Conservation (phyloP, 2,797 vertebrate species). For the Sebastes oblongus region DNA sequence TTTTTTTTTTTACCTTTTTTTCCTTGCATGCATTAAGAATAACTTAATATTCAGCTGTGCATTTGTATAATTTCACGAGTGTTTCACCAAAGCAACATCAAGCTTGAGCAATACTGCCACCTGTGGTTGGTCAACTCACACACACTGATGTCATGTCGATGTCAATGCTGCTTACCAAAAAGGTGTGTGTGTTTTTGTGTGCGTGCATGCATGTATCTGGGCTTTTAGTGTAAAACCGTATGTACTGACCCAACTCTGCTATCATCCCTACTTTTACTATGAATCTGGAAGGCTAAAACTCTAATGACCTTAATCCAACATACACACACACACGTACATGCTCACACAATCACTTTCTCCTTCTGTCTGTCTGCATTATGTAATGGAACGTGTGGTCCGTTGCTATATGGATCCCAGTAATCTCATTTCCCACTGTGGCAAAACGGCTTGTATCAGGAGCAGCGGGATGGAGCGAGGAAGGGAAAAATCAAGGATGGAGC, state of each 20-base stretch:
- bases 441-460: constrained; percentile 48
- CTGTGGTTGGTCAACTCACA: constrained; percentile 6
- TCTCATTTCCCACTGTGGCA: constrained; percentile 63
- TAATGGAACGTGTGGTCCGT: constrained; percentile 50
- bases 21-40: background rate
- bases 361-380: constrained; percentile 50
- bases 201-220: background rate
- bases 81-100: background rate
- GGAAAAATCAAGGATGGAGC: constrained; percentile 14
- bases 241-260: constrained; percentile 27
- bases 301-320: constrained; percentile 70
- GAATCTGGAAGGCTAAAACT: constrained; percentile 43
- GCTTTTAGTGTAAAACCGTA: constrained; percentile 6
- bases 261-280: constrained; percentile 29
- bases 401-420: constrained; percentile 60
- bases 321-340: constrained; percentile 14
- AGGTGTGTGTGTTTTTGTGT: background rate
- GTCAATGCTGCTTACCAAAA: background rate
- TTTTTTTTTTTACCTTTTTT: background rate
- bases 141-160: constrained; percentile 3
- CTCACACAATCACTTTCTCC: constrained; percentile 44
- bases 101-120: constrained; percentile 32
- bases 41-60: background rate
- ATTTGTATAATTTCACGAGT: background rate
- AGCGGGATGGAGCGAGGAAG: constrained; percentile 22